These are phyloP conservation scores for Argyresthia albistria DNA, from an alignment of 2,888 invertebrate genomes.

Conservation along the genomic window DNA sequence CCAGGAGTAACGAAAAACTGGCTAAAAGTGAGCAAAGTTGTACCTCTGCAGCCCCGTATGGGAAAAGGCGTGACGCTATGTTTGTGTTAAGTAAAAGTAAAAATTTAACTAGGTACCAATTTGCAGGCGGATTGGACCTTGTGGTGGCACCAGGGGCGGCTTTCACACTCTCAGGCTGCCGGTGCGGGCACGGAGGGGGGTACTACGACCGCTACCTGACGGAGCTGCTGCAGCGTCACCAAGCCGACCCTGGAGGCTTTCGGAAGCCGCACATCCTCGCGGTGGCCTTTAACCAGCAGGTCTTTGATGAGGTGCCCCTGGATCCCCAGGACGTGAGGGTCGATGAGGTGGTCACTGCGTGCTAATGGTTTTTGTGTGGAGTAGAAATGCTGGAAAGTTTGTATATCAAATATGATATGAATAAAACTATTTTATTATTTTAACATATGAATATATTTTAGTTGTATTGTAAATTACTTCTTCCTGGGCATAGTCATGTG, in stretches of 20 bases:
- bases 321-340: constrained; percentile 76
- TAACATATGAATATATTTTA: too few species aligned
- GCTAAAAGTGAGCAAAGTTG: too few species aligned
- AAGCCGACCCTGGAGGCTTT: constrained; percentile 24
- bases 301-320: constrained; percentile 77
- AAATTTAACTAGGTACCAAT: too few species aligned
- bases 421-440: too few species aligned
- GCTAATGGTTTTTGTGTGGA: not conserved
- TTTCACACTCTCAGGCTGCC: constrained; percentile 75
- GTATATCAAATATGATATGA: too few species aligned
- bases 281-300: constrained; percentile 82
- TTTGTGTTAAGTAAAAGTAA: too few species aligned
- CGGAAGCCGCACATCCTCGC: constrained; percentile 67
- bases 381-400: too few species aligned
- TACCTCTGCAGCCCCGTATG: too few species aligned
- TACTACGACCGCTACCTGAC: constrained; percentile 86
- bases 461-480: too few species aligned
- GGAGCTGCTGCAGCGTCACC: constrained; percentile 13
- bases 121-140: constrained; percentile 81
- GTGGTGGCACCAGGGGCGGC: constrained; percentile 88
- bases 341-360: constrained; percentile 72
- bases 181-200: constrained; percentile 87
- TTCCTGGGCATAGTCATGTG: too few species aligned
- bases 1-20: too few species aligned
- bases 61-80: too few species aligned